Percentiles rank a stretch among this genome's conserved stretches.
phyloP scores from a whole-genome alignment of 2,113 vertebrate species.

The Psophia crepitans region DNA sequence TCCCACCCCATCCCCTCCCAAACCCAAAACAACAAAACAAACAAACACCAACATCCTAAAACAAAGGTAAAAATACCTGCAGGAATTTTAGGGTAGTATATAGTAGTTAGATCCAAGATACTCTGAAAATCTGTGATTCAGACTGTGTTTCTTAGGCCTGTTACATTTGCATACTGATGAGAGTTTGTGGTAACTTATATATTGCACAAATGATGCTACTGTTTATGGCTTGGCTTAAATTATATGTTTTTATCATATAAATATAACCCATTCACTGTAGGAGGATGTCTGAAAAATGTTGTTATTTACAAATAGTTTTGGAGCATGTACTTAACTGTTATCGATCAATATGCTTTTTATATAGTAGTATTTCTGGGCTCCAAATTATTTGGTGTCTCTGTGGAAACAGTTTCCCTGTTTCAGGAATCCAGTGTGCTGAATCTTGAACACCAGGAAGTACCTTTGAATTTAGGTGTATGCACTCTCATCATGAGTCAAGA shows the following conservation, averaged over 20 bases:
- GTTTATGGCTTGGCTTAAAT: not conserved
- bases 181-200: not conserved
- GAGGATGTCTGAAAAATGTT: not conserved
- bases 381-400: not conserved
- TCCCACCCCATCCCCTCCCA: too few species aligned
- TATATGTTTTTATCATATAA: not conserved
- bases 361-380: not conserved
- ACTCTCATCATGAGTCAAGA: not conserved
- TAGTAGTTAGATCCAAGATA: not conserved
- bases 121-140: not conserved
- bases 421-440: not conserved
- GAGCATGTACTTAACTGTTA: not conserved
- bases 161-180: not conserved
- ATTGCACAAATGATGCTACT: not conserved
- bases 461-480: not conserved
- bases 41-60: too few species aligned
- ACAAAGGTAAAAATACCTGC: not conserved
- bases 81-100: not conserved
- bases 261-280: not conserved
- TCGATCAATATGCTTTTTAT: not conserved
- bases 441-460: not conserved
- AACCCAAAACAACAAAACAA: too few species aligned
- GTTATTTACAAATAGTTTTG: not conserved
- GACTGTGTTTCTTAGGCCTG: not conserved
- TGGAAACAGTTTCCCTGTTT: not conserved